Base-by-base conservation (phyloP, 2,113 vertebrate genomes). In the Budorcas taxicolor region DNA sequence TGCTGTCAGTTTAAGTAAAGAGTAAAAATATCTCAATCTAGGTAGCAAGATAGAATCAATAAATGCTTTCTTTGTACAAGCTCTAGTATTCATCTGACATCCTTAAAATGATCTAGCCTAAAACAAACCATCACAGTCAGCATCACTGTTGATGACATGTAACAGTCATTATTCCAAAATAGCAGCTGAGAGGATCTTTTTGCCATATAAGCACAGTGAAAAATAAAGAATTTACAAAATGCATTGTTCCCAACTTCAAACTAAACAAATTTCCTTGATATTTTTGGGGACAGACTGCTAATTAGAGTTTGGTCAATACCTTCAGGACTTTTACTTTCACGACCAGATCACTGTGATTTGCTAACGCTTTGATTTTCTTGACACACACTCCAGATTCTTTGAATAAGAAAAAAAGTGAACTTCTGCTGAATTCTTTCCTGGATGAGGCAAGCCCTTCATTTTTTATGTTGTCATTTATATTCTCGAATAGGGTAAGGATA, bases 391-490 rank as follows among this genome's bases (percentile, higher is more conserved):
- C 98, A 91, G 98, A 98, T 94, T 98, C 98, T 91, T 98, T 98
- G 74, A 98, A 98, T 97, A 98, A 97, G 93, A 98, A 98, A 97
- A 98, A 98, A 36, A 98, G 91, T 78, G 98, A 98, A 85, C 91
- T 98, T 93, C 98, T 97, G 94, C 98, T 98, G 91, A 98, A 98
- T 83, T 98, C 98, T 71, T 96, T 98, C 67, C 95, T 97, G 86
- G 97, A 98, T 53, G 95, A 95, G 85, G 98, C 97, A 91, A 98
- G 96, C 64, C 97, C 97, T 97, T 98, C 98, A 33, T 50, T 98
- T 96, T 98, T 98, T 93, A 98, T 98, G 91, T 98, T 98, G 89
- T 98, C 97, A 96, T 98, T 97, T 96, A 98, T 97, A 97, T 98
- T 98, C 92, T 98, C 98, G 94, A 98, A 98, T 86, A 98, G 78